Evolutionary conservation across 2,888 invertebrate genomes (phyloP), one percentile per base, ranked within the genome.

Genomic region (Pycnomerus fuliginosus): DNA sequence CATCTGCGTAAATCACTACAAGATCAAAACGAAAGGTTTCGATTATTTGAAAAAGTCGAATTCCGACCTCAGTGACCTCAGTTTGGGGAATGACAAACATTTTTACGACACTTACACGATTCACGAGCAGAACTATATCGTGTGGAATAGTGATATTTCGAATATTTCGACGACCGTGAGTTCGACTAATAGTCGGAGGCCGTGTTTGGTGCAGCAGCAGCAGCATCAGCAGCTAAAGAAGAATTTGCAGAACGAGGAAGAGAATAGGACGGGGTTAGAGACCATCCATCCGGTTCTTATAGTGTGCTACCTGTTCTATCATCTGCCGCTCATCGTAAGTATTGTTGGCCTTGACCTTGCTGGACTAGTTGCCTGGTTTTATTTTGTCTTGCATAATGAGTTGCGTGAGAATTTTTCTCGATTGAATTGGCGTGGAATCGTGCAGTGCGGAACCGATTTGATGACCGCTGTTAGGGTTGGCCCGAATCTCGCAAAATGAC

Each of bases 261-360:
- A 66, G 20, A 69, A 67, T 46, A 72, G 74, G 49, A 69, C 68
- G 10, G 72, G 72, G 27, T 60, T 65, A 70, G 75, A 62, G 68
- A 78, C 65, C 53, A 73, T 69, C 57, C 74, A 52, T 73, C 80
- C 53, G 58, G 75, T 80, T 29, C 65, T 80, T 44, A 73, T 76
- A 42, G 76, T 80, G 13, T 79, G 79, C 60, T 80, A 80, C 62
- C 60, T 76, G 36, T 74, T 80, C 60, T 77, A 80, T 60, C 80
- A 80, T 60, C 61, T 80, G 28, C 82, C 82, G 1, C 67, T 80
- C 10, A 67, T 82, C 71, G 82, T 82, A 65, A 80, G 78, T 76
- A 37, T 4, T n/a, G n/a, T n/a, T n/a, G n/a, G n/a, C n/a, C n/a
- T n/a, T n/a, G n/a, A n/a, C n/a, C n/a, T n/a, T n/a, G n/a, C n/a